Base-by-base conservation (phyloP, 2,113 vertebrate genomes). In the Trichechus manatus region DNA sequence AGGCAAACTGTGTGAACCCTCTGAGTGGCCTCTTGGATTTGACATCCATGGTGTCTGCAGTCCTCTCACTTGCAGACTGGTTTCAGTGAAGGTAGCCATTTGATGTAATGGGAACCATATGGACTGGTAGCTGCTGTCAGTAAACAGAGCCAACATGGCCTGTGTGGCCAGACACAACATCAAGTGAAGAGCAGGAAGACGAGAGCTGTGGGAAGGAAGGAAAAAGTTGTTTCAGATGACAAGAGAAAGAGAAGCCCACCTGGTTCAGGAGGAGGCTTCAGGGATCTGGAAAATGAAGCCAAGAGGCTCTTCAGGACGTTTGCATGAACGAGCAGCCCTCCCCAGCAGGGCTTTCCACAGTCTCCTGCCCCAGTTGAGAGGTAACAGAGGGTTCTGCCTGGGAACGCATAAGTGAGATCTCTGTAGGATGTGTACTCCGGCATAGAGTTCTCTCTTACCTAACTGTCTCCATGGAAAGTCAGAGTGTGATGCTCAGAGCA, bases 61-160 rank as follows among this genome's bases (percentile, higher is more conserved):
- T 78, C 80, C 42, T 72, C 78, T 94, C 31, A 63, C 93, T 97
- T 97, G 77, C 61, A 96, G 96, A 98, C 86, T 17, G 13, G n/a
- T 97, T 96, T 97, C 94, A 97, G 93, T 89, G 87, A 98, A 98
- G 97, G 95, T 95, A 97, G 82, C 95, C 87, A 94, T 98, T 98
- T 97, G 64, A 74, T 94, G 94, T 97, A 98, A 98, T 98, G 79
- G 10, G 74, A 98, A 97, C 89, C 93, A 96, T 95, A 94, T 98
- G 96, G 83, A 70, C 95, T 97, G 96, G 84, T 98, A 94, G 94
- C 66, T 89, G 86, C 75, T 96, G 97, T 82, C 89, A 95, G 94
- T 95, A 96, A 98, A 98, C 98, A 93, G 66, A 97, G 83, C 77
- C 56, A 2, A 61, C 36, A 39, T 84, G n/a, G 53, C 64, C 25